These are phyloP conservation scores for Sipha flava DNA, from an alignment of 1,140 invertebrate species.

Conservation along the genomic window DNA sequence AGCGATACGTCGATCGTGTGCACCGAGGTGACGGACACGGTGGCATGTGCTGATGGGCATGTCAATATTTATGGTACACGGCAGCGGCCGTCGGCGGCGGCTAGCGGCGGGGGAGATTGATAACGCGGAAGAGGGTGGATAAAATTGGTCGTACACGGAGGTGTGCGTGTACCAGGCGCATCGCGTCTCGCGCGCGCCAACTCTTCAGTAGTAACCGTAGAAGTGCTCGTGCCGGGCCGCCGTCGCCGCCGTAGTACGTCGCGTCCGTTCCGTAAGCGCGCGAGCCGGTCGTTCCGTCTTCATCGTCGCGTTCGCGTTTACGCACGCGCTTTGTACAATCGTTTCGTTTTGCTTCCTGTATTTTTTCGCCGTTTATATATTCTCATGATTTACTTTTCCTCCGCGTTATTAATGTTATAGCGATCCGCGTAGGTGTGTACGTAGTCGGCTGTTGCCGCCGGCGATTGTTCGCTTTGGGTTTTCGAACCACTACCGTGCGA, in stretches of 20 bases:
- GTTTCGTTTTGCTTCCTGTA: no score
- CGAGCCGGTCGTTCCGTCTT: background rate
- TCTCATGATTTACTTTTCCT: no score
- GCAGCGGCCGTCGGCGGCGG: background rate
- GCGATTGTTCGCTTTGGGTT: no score
- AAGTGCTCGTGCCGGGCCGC: conserved; percentile 2
- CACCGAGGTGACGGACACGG: background rate
- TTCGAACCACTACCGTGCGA: no score
- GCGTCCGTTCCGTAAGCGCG: background rate
- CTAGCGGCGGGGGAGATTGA: no score
- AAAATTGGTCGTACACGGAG: conserved; percentile 10
- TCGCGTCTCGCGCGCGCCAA: background rate
- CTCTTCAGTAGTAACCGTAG: conserved; percentile 18
- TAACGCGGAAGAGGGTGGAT: conserved; percentile 34
- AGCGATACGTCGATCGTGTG: background rate
- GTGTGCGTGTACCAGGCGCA: background rate
- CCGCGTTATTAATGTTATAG: no score
- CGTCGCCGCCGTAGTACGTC: background rate
- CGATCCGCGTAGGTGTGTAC: no score
- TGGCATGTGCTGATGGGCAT: background rate
- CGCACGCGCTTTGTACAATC: no score
- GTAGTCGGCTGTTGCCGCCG: no score
- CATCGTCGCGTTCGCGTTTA: background rate
- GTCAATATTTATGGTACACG: background rate
- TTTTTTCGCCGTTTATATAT: no score